Conservation (phyloP, 2,113 vertebrate species). For the Gnathonemus echidnorhynchus region DNA sequence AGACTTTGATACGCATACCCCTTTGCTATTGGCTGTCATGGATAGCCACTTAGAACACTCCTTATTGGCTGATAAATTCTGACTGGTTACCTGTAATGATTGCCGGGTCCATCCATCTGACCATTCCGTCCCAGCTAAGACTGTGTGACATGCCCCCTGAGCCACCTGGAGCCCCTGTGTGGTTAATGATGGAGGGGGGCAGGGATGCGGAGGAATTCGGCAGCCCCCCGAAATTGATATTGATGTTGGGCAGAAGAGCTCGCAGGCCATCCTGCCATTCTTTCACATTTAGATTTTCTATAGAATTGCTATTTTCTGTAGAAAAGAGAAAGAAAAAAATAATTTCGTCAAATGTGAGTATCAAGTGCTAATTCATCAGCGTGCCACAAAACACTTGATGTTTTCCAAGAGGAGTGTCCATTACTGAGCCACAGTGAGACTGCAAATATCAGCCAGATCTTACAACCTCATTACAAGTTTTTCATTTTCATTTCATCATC, state of each 20-base stretch:
- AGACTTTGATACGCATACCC: neutral
- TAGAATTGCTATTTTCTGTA: conserved; percentile 93
- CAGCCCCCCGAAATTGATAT: conserved; percentile 99
- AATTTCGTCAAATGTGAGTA: neutral
- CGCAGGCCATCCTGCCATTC: conserved; percentile 99
- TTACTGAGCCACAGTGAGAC: neutral
- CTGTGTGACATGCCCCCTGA: conserved; percentile 81
- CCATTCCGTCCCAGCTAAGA: conserved; percentile 92
- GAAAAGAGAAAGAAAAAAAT: conserved; percentile 56
- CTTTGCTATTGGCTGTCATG: neutral
- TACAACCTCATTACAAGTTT: neutral
- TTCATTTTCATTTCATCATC: neutral
- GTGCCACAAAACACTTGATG: neutral
- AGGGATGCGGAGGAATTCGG: conserved; percentile 86
- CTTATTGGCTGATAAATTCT: neutral
- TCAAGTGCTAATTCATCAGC: neutral
- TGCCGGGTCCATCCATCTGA: conserved; percentile 99
- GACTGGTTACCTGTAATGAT: conserved; percentile 92
- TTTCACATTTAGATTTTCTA: conserved; percentile 98
- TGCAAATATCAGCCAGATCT: neutral
- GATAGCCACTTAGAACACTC: neutral
- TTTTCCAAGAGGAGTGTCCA: neutral
- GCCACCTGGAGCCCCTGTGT: conserved; percentile 82
- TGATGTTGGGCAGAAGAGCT: conserved; percentile 99
- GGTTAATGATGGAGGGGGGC: conserved; percentile 94